Evolutionary conservation across 2,113 vertebrate species (phyloP).

Genomic region (Corvus hawaiiensis): DNA sequence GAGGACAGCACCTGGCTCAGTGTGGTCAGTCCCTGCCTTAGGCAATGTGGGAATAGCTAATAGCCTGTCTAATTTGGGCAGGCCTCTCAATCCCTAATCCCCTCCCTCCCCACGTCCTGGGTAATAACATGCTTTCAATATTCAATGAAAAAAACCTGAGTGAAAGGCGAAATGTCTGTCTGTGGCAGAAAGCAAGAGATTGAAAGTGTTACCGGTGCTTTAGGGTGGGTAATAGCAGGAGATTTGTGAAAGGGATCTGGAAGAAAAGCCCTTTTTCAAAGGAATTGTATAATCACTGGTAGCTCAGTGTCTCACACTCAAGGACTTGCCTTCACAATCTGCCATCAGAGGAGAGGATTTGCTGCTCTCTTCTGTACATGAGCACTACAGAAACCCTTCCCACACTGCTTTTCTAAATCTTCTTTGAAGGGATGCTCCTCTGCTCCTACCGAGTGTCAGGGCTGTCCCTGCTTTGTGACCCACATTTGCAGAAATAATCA

Average conservation of each 20-base stretch:
- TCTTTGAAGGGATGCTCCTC: not conserved
- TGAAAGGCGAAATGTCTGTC: not conserved
- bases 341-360: constrained; percentile 23
- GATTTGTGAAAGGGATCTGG: constrained; percentile 14
- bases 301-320: not conserved
- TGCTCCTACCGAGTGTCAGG: not conserved
- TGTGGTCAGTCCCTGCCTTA: not conserved
- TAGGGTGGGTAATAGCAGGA: constrained; percentile 17
- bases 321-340: not conserved
- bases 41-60: not conserved
- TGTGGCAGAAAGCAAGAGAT: not conserved
- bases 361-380: not conserved
- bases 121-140: not conserved
- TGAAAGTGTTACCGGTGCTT: not conserved
- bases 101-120: not conserved
- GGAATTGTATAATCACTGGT: not conserved
- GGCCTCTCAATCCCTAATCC: not conserved
- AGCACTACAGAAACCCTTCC: not conserved
- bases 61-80: not conserved
- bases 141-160: fast-evolving
- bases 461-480: not conserved
- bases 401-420: not conserved
- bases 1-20: not conserved
- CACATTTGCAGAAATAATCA: not conserved
- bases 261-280: constrained; percentile 35